Percentiles rank a stretch among this genome's conserved stretches.
Conservation (phyloP, 1,140 invertebrate genomes). For the Neodiprion virginianus region DNA sequence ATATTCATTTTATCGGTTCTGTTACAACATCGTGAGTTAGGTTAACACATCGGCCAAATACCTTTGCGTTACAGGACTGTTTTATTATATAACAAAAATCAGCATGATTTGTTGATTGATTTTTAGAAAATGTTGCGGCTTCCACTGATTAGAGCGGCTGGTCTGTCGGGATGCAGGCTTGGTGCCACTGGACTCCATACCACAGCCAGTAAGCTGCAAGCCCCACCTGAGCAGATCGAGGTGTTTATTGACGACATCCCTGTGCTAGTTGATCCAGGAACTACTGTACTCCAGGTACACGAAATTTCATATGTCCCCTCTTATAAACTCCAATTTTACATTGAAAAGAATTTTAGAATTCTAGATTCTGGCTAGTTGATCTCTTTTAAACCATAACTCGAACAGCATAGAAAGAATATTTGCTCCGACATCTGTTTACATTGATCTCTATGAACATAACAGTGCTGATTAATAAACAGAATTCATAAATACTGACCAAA, state of each 20-base stretch:
- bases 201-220: slow-evolving; percentile 34
- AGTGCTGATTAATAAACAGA: too few relatives aligned
- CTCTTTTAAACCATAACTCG: background rate
- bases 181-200: slow-evolving; percentile 43
- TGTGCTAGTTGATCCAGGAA: slow-evolving; percentile 93
- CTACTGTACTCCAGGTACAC: slow-evolving; percentile 94
- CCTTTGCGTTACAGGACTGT: background rate
- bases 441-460: too few relatives aligned
- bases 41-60: slow-evolving; percentile 9
- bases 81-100: slow-evolving; percentile 20
- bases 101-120: slow-evolving; percentile 10
- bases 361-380: slow-evolving; percentile 6
- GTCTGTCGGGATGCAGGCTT: slow-evolving; percentile 42
- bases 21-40: background rate
- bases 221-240: slow-evolving; percentile 84
- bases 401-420: background rate
- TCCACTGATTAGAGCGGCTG: slow-evolving; percentile 59
- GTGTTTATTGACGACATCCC: slow-evolving; percentile 98
- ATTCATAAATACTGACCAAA: too few relatives aligned
- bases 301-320: background rate
- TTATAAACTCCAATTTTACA: slow-evolving; percentile 11
- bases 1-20: background rate
- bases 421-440: background rate
- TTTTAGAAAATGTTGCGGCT: slow-evolving; percentile 67
- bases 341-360: slow-evolving; percentile 14